Base-by-base conservation (phyloP, 2,888 invertebrate genomes). In the Xylocampa areola region DNA sequence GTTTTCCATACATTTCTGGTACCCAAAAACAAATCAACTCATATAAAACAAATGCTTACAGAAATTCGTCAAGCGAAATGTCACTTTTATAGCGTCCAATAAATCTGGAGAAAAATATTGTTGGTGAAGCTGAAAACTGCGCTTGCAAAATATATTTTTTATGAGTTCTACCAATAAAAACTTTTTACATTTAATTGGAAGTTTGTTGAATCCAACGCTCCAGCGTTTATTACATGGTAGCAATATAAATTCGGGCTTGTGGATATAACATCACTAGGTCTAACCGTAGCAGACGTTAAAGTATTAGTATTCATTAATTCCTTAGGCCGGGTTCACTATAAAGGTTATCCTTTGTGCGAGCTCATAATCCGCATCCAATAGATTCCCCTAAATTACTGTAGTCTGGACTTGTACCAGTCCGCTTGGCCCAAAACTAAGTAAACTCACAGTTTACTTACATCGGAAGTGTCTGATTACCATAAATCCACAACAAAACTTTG, bases 251-350 rank as follows among this genome's bases (percentile, higher is more conserved):
- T 19, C 14, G n/a, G 5, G 13, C 33, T 27, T 11, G 40, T 48
- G 59, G 54, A 64, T 69, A 52, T 25, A 43, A 54, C 66, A 69
- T 54, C 53, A 51, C 47, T 29, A 44, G 23, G 39, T 54, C 4
- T 29, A 40, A 19, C 32, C 23, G 11, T 49, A 49, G 40, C 51
- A 57, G 54, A 55, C 58, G 43, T 47, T 47, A 48, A 35, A 49
- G 65, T 76, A 77, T 76, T 76, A 77, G 69, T 76, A 73, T 66
- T 79, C 68, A 80, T 80, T 80, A 80, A 80, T 69, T 72, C 72
- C 62, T 64, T 68, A 77, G 80, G 73, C 73, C 47, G 63, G 77
- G 77, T 72, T 63, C 67, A 69, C 75, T 75, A 73, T 78, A 73
- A 80, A 78, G 68, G 71, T 68, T 53, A 59, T 66, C 67, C 68